These are phyloP conservation scores for Percopsis omiscomaycus DNA, from an alignment of 2,797 vertebrate genomes.

Conservation along the genomic window DNA sequence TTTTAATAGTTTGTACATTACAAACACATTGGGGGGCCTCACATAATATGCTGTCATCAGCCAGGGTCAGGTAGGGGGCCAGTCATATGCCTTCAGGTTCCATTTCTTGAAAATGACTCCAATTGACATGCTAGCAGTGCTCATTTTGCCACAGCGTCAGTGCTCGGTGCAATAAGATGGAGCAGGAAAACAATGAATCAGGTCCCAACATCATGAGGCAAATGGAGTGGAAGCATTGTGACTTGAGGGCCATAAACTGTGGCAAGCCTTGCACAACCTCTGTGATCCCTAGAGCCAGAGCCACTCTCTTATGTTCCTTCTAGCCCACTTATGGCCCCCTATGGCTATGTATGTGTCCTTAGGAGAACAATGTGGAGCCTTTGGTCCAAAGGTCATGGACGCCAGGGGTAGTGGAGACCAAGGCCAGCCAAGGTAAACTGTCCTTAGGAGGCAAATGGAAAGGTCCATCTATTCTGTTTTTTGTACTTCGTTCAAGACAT, in stretches of 20 bases:
- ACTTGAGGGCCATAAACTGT: conserved; percentile 36
- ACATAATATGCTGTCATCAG: neutral
- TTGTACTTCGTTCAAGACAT: too few species aligned
- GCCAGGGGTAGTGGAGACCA: conserved; percentile 2
- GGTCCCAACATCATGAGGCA: conserved; percentile 35
- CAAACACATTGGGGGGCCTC: neutral
- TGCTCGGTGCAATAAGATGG: neutral
- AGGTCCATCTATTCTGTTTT: neutral
- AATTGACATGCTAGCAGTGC: conserved; percentile 3
- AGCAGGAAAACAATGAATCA: conserved; percentile 9
- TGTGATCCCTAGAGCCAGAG: conserved; percentile 31
- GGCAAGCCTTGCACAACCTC: conserved; percentile 42
- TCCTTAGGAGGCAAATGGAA: neutral
- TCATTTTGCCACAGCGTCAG: conserved; percentile 4
- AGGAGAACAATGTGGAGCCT: conserved; percentile 37
- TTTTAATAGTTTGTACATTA: neutral
- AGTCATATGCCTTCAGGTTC: neutral
- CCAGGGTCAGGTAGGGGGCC: neutral
- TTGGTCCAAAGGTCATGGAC: conserved; percentile 14
- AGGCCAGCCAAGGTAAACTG: neutral
- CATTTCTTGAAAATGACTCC: neutral
- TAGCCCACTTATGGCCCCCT: conserved; percentile 9
- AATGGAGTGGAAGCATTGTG: conserved; percentile 41
- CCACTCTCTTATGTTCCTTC: conserved; percentile 7
- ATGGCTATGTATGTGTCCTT: conserved; percentile 32